A percentile compares a stretch with the other conserved stretches of the same genome.
These are phyloP conservation scores for Ganaspis sp. DNA, from an alignment of 1,140 invertebrate genomes.

Conservation along the genomic window DNA sequence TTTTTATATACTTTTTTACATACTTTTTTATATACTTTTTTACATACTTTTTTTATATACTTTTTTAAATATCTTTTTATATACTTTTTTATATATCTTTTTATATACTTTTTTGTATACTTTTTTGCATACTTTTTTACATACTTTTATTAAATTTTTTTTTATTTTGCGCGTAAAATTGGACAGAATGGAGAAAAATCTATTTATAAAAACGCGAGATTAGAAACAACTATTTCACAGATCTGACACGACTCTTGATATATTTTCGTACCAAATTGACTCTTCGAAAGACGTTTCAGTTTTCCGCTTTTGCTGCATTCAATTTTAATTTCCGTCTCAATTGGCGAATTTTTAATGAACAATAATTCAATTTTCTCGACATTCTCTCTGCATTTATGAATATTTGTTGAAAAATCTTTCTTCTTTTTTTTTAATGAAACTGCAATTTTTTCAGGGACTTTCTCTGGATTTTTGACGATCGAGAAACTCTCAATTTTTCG, in stretches of 20 bases:
- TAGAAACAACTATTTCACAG: conserved; percentile 37
- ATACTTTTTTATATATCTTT: too few relatives aligned
- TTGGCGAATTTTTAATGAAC: not conserved
- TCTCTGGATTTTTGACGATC: too few relatives aligned
- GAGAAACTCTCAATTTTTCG: not conserved
- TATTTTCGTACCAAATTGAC: conserved; percentile 28
- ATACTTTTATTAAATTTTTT: too few relatives aligned
- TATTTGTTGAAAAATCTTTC: not conserved
- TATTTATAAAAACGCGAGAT: conserved; percentile 38
- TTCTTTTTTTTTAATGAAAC: too few relatives aligned
- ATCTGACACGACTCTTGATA: not conserved
- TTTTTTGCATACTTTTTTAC: too few relatives aligned
- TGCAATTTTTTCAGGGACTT: too few relatives aligned
- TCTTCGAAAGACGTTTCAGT: conserved; percentile 1
- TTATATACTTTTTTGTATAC: too few relatives aligned
- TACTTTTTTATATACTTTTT: too few relatives aligned
- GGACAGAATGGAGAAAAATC: conserved; percentile 1
- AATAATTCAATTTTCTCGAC: not conserved
- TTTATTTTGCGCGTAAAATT: not conserved
- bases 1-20: too few relatives aligned
- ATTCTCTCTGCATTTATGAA: too few relatives aligned
- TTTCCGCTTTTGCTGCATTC: not conserved
- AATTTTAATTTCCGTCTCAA: not conserved
- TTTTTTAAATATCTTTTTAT: too few relatives aligned
- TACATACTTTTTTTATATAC: too few relatives aligned